phyloP scores from a whole-genome alignment of 2,113 vertebrate genomes.

The Ploceus nigricollis region DNA sequence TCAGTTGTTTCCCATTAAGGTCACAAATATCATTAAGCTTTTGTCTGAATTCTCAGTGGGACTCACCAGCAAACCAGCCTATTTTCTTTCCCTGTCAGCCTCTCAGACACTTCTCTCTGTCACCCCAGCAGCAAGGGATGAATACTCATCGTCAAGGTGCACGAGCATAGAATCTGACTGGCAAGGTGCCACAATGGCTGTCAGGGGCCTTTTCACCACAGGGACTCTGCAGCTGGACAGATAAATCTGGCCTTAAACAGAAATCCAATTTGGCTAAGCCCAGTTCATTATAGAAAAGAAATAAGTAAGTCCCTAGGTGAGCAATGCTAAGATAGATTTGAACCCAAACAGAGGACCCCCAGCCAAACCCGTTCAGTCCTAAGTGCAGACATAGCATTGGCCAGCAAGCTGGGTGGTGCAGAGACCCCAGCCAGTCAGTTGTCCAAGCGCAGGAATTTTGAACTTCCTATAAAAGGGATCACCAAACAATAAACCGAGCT shows the following conservation, averaged over 20 bases:
- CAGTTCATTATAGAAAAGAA: background rate
- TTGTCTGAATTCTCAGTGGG: background rate
- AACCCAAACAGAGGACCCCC: background rate
- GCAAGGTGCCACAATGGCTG: background rate
- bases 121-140: background rate
- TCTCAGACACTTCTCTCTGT: background rate
- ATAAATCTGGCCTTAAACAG: background rate
- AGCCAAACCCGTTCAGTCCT: background rate
- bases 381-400: background rate
- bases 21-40: background rate
- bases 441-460: background rate
- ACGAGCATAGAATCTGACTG: rapidly evolving
- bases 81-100: background rate
- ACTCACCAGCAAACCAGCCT: background rate
- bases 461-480: background rate
- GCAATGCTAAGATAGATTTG: background rate
- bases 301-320: background rate
- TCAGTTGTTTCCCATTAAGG: background rate
- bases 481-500: background rate
- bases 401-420: background rate
- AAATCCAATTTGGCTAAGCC: background rate
- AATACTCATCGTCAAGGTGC: rapidly evolving
- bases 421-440: background rate
- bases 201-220: background rate
- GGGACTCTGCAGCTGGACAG: background rate